These are phyloP conservation scores for Listronotus oregonensis DNA, from an alignment of 1,140 invertebrate genomes.

Conservation along the genomic window DNA sequence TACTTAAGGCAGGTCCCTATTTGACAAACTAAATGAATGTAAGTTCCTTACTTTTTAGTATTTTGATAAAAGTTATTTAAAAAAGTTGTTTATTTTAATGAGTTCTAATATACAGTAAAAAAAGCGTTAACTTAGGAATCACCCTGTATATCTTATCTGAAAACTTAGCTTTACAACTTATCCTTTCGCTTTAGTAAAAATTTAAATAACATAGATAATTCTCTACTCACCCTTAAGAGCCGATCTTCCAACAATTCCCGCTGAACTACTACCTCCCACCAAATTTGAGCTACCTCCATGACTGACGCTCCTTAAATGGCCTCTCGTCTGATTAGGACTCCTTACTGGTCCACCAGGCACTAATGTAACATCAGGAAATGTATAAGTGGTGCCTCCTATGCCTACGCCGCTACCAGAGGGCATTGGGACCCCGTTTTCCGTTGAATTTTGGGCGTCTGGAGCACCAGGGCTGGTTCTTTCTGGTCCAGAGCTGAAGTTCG, in stretches of 20 bases:
- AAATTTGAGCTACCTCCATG: conserved; percentile 71
- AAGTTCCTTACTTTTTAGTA: no score
- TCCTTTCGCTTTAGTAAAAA: no score
- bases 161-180: no score
- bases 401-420: not conserved
- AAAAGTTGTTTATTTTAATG: no score
- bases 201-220: no score
- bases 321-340: conserved; percentile 53
- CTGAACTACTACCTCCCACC: conserved; percentile 55
- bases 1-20: no score
- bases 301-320: conserved; percentile 77
- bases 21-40: no score
- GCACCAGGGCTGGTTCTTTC: conserved; percentile 27
- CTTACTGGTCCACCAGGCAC: conserved; percentile 8
- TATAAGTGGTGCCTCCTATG: conserved; percentile 46
- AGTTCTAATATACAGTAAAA: no score
- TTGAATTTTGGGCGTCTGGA: conserved; percentile 6
- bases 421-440: not conserved
- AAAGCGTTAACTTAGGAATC: no score
- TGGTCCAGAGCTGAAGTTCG: conserved; percentile 36
- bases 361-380: conserved; percentile 48
- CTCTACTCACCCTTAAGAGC: conserved; percentile 65
- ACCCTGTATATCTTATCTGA: no score
- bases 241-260: conserved; percentile 59
- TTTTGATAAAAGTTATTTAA: no score